A percentile compares a stretch with the other conserved stretches of the same genome.
Conservation (phyloP, 2,113 vertebrate species). For the Muntiacus reevesi region DNA sequence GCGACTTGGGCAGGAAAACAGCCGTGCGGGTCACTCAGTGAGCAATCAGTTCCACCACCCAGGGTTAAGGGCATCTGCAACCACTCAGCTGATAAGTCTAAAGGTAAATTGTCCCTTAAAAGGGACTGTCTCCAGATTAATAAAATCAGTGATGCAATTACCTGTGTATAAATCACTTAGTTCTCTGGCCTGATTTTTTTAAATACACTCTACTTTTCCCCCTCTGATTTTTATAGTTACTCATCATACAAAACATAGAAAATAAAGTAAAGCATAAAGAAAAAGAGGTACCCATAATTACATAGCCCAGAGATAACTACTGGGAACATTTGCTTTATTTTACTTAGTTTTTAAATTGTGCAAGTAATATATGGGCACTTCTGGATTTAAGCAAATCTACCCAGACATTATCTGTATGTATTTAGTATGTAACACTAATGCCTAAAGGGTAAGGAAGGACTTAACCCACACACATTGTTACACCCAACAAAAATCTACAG, state of each 20-base stretch:
- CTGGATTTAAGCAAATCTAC: background rate
- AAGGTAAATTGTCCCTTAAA: slow-evolving; percentile 49
- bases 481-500: background rate
- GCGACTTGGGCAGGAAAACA: background rate
- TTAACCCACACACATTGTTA: background rate
- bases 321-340: slow-evolving; percentile 19
- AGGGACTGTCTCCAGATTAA: slow-evolving; percentile 58
- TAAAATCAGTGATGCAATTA: slow-evolving; percentile 42
- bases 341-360: background rate
- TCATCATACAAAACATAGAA: slow-evolving; percentile 12
- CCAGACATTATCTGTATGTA: background rate
- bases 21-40: background rate
- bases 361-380: background rate
- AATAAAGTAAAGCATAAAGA: background rate
- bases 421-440: background rate
- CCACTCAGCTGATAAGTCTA: slow-evolving; percentile 20
- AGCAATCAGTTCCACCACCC: background rate
- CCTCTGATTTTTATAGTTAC: background rate
- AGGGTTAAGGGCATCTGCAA: background rate
- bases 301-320: background rate
- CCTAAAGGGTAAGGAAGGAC: background rate
- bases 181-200: slow-evolving; percentile 39
- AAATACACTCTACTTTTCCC: background rate
- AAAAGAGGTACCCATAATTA: background rate
- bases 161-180: slow-evolving; percentile 32